Percentiles rank a stretch among this genome's conserved stretches.
Evolutionary conservation across 2,888 invertebrate species (phyloP).

Genomic region (Papilio gigon): DNA sequence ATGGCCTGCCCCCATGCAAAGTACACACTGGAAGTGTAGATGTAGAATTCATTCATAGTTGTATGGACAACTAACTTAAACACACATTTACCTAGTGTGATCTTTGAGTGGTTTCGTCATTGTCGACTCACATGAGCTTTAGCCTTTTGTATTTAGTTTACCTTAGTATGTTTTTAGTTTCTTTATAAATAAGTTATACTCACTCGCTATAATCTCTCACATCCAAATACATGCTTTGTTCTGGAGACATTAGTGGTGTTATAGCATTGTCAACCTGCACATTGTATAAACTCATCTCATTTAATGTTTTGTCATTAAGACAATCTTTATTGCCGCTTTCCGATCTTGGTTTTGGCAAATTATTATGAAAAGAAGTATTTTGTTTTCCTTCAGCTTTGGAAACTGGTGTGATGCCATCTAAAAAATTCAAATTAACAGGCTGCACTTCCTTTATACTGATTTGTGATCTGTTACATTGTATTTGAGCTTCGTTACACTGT

Average conservation of each 20-base stretch:
- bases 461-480: conserved; percentile 74
- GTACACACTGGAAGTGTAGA: too few species aligned
- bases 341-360: conserved; percentile 40
- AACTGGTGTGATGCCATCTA: conserved; percentile 71
- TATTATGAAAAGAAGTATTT: conserved; percentile 30
- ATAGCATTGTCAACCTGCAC: conserved; percentile 76
- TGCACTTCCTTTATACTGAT: conserved; percentile 73
- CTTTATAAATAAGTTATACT: conserved; percentile 49
- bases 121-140: too few species aligned
- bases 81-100: too few species aligned
- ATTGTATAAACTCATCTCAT: conserved; percentile 76
- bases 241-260: conserved; percentile 75
- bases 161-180: neutral
- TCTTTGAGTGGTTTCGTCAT: too few species aligned
- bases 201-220: conserved; percentile 77
- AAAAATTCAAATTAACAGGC: conserved; percentile 67
- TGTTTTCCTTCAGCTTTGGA: conserved; percentile 46
- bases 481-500: conserved; percentile 66
- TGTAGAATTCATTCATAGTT: too few species aligned
- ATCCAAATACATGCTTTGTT: conserved; percentile 75
- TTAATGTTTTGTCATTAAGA: conserved; percentile 69
- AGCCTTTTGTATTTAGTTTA: neutral
- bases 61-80: too few species aligned
- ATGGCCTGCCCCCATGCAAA: too few species aligned
- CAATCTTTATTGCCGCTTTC: conserved; percentile 46